Evolutionary conservation across 2,797 vertebrate genomes (phyloP), one percentile per base, ranked within the genome.

Genomic region (Pangasius mekongensis): DNA sequence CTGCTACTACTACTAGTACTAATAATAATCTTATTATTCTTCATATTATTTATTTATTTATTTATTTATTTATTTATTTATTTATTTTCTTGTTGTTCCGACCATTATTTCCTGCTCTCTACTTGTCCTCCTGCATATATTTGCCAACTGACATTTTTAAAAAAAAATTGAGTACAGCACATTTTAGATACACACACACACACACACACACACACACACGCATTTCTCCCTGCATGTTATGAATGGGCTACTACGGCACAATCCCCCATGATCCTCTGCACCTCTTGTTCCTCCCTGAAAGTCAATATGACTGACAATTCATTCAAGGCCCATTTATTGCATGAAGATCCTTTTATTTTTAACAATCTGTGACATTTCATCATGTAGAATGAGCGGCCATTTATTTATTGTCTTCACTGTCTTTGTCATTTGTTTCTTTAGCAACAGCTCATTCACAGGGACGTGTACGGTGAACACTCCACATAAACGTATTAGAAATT

Each of bases 251-350:
- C 39, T 27, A 8, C 39, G 24, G n/a, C 6, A 14, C 47, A 78
- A 78, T 60, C 78, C 33, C 20, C 56, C 33, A 14, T 81, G 78
- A 60, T 39, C 49, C 49, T 54, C n/a, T 78, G 76, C 18, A 73
- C 33, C 6, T 71, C 33, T 20, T 69, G 30, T 13, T 27, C 39
- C n/a, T 77, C 47, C 47, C 47, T 77, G n/a, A 54, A 0, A 33
- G 77, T 80, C 56, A 78, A 20, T 9, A 78, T 56, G 76, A 78
- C 14, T 54, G 76, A 20, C 76, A 56, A 56, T 78, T 78, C 49
- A 78, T 78, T 78, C 54, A n/a, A 78, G 49, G 5, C 30, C 8
- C 20, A 27, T 69, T 69, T 36, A 69, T 43, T 43, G 43, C 39
- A 36, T 20, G 20, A 43, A 74, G 9, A 8, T 39, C 16, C 16